Evolutionary conservation across 2,888 invertebrate species (phyloP).

Genomic region (Imbricaverruca yamaguchii): DNA sequence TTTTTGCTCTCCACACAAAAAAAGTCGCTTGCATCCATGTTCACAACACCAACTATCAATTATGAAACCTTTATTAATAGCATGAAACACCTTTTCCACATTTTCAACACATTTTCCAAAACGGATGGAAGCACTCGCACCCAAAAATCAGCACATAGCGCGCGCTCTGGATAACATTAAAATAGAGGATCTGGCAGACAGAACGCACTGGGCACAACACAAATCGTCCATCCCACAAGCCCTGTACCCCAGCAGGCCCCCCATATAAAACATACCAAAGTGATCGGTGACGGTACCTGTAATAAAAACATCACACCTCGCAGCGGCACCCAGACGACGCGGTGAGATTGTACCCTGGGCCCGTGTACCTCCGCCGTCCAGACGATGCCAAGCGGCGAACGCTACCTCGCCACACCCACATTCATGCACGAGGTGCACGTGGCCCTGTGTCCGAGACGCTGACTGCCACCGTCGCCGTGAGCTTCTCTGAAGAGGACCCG

Average conservation of each 20-base stretch:
- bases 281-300: background rate
- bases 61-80: conserved; percentile 7
- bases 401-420: background rate
- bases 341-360: background rate
- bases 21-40: no score
- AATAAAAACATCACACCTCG: background rate
- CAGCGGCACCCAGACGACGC: background rate
- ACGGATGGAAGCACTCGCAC: background rate
- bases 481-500: no score
- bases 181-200: background rate
- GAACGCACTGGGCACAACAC: background rate
- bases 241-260: background rate
- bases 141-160: background rate
- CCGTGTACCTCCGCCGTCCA: no score
- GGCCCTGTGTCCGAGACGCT: no score
- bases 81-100: background rate
- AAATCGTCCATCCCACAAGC: background rate
- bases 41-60: background rate
- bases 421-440: no score
- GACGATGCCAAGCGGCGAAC: no score
- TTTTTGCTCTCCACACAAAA: no score
- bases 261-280: conserved; percentile 11
- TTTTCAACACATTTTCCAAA: background rate
- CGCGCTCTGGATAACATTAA: background rate
- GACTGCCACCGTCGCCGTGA: no score